Base-by-base conservation (phyloP, 2,113 vertebrate species). In the human region DNA sequence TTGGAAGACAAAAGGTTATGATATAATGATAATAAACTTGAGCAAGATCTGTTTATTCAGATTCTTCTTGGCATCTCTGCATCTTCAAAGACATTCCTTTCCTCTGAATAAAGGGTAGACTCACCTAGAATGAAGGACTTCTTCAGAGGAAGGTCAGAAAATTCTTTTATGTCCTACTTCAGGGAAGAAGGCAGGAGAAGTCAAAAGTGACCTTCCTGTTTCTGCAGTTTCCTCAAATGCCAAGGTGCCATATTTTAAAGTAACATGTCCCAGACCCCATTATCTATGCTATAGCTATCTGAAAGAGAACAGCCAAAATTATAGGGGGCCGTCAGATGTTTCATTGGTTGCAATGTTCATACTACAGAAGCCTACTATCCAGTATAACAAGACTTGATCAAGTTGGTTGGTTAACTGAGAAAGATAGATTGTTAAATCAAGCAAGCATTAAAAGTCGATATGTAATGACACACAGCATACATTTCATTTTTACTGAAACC, bases 401-500 rank as follows among this genome's bases (percentile, higher is more conserved):
- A 43, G 61, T 27, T 40, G 13, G 20, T 50, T 76, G n/a, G 25
- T 43, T 84, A 70, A 83, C 27, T 30, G 38, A 59, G 27, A 59
- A 79, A 70, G 59, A 84, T 23, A 50, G 55, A 87, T 4, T 14
- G 30, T 70, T 78, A 89, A 68, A 59, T 35, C 57, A 70, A 48
- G 76, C 25, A 32, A 75, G 48, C 20, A 84, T 12, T 18, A 35
- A 23, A 89, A 84, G 76, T 52, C 43, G 50, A 70, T 76, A 83
- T 3, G 12, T 43, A 76, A 70, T 70, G 38, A 70, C 18, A 81
- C 17, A 30, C 9, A 52, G 20, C 8, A 14, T 16, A 83, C 35
- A 59, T 50, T 68, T 89, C 7, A 70, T 68, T 89, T 84, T 93
- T 27, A 89, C 68, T 88, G 57, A 96, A 85, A 93, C 68, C 25